Conservation (phyloP, 2,113 vertebrate species). For the Neotoma lepida region DNA sequence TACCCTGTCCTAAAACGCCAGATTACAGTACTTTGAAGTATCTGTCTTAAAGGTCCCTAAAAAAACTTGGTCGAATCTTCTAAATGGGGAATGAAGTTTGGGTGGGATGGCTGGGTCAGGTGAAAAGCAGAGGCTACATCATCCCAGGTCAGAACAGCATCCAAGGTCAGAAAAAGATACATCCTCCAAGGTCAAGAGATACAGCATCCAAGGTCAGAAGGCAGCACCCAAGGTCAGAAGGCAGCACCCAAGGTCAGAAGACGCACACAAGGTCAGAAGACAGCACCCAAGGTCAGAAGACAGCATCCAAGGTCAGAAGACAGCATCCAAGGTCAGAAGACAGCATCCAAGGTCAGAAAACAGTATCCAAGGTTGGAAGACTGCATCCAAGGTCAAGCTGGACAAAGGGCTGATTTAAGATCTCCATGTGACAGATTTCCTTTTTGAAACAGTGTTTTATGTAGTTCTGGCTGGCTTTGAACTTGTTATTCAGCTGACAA, state of each 20-base stretch:
- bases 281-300: background rate
- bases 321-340: too few relatives aligned
- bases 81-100: background rate
- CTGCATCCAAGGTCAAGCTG: background rate
- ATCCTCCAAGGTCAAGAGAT: background rate
- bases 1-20: background rate
- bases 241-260: too few relatives aligned
- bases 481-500: background rate
- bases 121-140: background rate
- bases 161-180: too few relatives aligned
- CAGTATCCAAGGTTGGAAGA: background rate
- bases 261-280: background rate
- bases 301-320: background rate
- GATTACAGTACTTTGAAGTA: background rate
- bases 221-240: background rate
- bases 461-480: background rate
- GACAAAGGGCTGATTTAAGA: background rate
- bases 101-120: background rate
- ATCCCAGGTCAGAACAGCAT: background rate
- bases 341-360: background rate
- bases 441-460: background rate
- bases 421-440: background rate
- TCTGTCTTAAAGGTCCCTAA: conserved; percentile 16
- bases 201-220: too few relatives aligned
- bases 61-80: background rate